Base-by-base conservation (phyloP, 2,797 vertebrate genomes). In the Megaceryle alcyon region DNA sequence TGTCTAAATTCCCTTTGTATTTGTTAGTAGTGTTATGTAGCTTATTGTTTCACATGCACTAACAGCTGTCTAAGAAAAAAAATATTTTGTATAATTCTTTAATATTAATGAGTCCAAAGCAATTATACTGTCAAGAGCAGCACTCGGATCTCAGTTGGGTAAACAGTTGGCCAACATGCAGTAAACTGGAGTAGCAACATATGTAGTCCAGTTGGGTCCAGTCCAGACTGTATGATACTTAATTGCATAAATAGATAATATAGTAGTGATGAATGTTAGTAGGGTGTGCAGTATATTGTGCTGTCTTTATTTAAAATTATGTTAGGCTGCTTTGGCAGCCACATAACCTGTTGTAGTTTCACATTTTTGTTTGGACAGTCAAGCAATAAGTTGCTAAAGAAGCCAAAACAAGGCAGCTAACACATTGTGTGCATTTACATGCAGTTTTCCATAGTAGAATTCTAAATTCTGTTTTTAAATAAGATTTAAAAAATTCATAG, bases 191-290 rank as follows among this genome's bases (percentile, higher is more conserved):
- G 86, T 82, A 96, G 76, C 82, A 92, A 82, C 91, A 94, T 95
- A 96, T 95, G 95, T 88, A 91, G 92, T 90, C 94, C 94, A 43
- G 56, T 94, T 96, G 93, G 93, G 94, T 90, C 86, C 82, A 60
- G 77, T 96, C 95, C 92, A 96, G 96, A 73, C 90, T 92, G 73
- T 82, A 84, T 76, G 85, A 91, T 92, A 82, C 83, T 96, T 95
- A 95, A 95, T 96, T 94, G 69, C 92, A 87, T 95, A 95, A 96
- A 96, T 87, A 95, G 90, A 97, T 95, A 87, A 92, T 95, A 83
- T 90, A 94, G 78, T 77, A 90, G 79, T 81, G 76, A 93, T 81
- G 69, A 96, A 93, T 96, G 76, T 82, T 95, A 96, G 49, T 85
- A 76, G 81, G 29, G 29, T 83, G 57, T 94, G 78, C 81, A 85